Evolutionary conservation across 2,888 invertebrate species (phyloP).

Genomic region (Gonocerus acuteangulatus): DNA sequence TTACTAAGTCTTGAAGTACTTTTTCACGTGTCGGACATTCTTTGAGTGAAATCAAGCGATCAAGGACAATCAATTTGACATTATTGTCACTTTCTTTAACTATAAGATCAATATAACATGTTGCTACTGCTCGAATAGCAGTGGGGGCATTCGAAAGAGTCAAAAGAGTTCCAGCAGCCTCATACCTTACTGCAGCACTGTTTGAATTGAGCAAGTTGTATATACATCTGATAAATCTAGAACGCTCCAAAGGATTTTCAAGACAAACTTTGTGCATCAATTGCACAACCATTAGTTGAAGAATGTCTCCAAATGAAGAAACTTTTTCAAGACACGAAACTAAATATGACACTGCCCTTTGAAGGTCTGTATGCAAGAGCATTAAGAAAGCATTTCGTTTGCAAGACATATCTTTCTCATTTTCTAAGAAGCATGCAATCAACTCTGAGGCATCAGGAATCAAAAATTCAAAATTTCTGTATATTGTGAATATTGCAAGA

Average conservation of each 20-base stretch:
- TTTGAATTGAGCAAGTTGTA: conserved; percentile 92
- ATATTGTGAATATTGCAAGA: conserved; percentile 98
- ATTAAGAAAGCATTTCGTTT: conserved; percentile 98
- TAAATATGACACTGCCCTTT: conserved; percentile 83
- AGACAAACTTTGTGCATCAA: conserved; percentile 98
- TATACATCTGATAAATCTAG: conserved; percentile 96
- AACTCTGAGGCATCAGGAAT: conserved; percentile 98
- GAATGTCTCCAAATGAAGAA: conserved; percentile 88
- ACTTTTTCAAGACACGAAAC: conserved; percentile 91
- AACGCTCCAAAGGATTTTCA: conserved; percentile 88
- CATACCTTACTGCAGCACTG: conserved; percentile 94
- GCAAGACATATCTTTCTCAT: conserved; percentile 98
- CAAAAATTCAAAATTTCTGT: conserved; percentile 93
- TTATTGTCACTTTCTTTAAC: conserved; percentile 99
- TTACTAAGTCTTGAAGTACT: conserved; percentile 80
- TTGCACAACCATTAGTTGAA: conserved; percentile 97
- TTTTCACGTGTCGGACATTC: conserved; percentile 76
- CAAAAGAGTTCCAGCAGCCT: conserved; percentile 95
- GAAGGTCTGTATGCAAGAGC: conserved; percentile 95
- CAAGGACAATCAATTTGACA: conserved; percentile 95
- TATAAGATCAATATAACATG: conserved; percentile 95
- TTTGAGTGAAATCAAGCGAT: conserved; percentile 80
- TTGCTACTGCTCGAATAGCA: conserved; percentile 91
- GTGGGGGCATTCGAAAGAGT: conserved; percentile 96
- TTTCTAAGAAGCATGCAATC: conserved; percentile 86